Base-by-base conservation (phyloP, 2,797 vertebrate species). In the Lacerta viridis region DNA sequence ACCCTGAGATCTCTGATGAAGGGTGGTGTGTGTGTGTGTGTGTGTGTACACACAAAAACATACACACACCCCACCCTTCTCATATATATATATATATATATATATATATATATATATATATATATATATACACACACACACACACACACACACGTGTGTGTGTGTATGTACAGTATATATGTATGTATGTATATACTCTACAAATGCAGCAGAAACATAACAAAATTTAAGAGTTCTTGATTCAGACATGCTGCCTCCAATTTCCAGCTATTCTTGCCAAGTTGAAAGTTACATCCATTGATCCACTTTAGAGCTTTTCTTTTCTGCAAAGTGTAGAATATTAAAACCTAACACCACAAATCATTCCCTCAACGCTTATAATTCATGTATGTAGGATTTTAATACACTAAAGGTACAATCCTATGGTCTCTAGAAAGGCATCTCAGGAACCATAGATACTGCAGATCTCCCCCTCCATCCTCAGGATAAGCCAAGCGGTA, bases 401-500 rank as follows among this genome's bases (percentile, higher is more conserved):
- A 36, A 69, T 66, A 80, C 3, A 13, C 2, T 41, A n/a, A 41
- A 17, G 55, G 4, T 69, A n/a, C 33, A 33, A 39, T 36, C 33
- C 72, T 74, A 20, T 39, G 33, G 61, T 64, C 61, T 20, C 61
- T 5, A 23, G 61, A 18, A 39, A 20, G 33, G 18, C 7, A 74
- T 23, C 72, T 18, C 33, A 39, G 33, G 36, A 36, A 11, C 33
- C 72, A 74, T 36, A 20, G 36, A 20, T n/a, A 36, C 36, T 74
- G 36, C 17, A 7, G 17, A 39, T 36, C 36, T 74, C 15, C 33
- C 33, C 39, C 1, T 20, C 29, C 25, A 33, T 20, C n/a, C 2
- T 25, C 59, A 93, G 18, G 85, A 9, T 83, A 23, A 74, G 10
- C 68, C 27, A 69, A 59, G 87, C 78, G 5, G 18, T 59, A 25